phyloP scores from a whole-genome alignment of 2,113 vertebrate genomes.

The Gavia stellata region DNA sequence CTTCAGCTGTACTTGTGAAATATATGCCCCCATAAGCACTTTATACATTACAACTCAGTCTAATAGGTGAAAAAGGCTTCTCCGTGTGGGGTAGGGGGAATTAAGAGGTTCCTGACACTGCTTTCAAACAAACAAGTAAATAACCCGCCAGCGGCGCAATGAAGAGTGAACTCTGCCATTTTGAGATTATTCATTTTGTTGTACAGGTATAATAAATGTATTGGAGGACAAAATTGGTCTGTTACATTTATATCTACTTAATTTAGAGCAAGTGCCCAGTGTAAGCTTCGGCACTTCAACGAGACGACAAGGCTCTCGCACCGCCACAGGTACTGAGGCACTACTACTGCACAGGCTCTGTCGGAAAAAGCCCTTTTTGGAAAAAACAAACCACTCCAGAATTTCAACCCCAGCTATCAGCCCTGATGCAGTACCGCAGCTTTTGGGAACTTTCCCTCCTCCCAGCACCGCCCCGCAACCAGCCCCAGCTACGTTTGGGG shows the following conservation, averaged over 20 bases:
- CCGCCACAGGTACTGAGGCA: not conserved
- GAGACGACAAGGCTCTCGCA: not conserved
- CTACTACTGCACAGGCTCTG: no score
- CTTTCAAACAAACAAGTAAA: not conserved
- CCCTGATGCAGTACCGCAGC: not conserved
- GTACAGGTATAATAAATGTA: not conserved
- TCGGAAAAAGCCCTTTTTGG: rapidly evolving
- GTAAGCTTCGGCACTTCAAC: not conserved
- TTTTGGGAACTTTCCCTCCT: not conserved
- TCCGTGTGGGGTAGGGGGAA: not conserved
- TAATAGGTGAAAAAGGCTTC: not conserved
- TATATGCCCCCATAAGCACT: not conserved
- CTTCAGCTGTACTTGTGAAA: not conserved
- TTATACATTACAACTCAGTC: not conserved
- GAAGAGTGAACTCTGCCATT: not conserved
- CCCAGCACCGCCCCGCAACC: not conserved
- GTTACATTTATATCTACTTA: not conserved
- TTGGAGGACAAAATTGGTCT: not conserved
- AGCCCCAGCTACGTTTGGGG: not conserved
- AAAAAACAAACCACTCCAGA: not conserved
- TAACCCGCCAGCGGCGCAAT: not conserved
- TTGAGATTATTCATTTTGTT: not conserved
- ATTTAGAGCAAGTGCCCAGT: not conserved
- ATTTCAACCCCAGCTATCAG: not conserved
- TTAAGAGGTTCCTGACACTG: not conserved